These are phyloP conservation scores for Camarhynchus parvulus DNA, from an alignment of 2,113 vertebrate genomes.

Conservation along the genomic window DNA sequence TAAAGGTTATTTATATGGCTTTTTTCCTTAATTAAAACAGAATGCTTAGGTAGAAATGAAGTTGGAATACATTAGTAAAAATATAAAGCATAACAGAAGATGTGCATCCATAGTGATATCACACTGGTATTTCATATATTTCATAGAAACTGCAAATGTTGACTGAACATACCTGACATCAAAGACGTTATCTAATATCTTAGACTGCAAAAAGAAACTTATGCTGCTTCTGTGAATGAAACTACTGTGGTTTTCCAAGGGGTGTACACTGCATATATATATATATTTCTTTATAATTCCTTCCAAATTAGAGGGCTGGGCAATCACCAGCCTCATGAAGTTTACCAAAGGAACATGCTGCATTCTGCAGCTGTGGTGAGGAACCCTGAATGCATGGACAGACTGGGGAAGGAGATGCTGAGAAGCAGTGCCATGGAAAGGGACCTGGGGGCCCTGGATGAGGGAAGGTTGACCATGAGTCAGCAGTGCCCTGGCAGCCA, in stretches of 20 bases:
- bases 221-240: neutral
- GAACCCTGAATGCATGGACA: rapidly evolving
- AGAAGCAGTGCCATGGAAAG: too few relatives aligned
- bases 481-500: neutral
- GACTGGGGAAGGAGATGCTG: neutral
- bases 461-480: rapidly evolving
- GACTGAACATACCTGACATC: neutral
- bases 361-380: neutral
- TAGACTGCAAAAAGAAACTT: neutral
- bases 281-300: neutral
- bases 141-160: neutral
- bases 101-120: neutral
- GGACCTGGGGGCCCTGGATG: rapidly evolving
- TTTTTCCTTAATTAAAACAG: neutral
- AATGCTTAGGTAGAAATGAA: neutral
- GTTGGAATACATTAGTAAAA: neutral
- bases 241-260: neutral
- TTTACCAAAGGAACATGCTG: rapidly evolving
- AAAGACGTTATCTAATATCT: neutral
- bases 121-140: neutral
- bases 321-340: neutral
- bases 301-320: neutral
- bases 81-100: neutral
- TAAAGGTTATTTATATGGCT: neutral
- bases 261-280: neutral